Base-by-base conservation (phyloP, 1,140 invertebrate genomes). In the Drosophila sturtevanti region DNA sequence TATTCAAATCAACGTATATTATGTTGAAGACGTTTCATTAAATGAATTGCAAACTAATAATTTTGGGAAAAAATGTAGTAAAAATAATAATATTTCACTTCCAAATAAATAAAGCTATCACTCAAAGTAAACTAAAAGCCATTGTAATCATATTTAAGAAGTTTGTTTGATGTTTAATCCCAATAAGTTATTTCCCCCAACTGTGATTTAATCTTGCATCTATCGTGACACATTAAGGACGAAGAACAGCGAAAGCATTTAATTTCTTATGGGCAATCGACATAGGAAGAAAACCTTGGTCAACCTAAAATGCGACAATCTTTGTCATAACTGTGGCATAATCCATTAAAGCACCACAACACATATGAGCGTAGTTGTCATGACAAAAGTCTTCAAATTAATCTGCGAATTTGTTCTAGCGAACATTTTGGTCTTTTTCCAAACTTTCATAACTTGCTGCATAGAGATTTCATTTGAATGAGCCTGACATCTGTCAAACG, bases 381-480 rank as follows among this genome's bases (percentile, higher is more conserved):
- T 48, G 41, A 48, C 41, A 48, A 48, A 48, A 48, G 10, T 48
- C 41, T 48, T 2, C 41, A 18, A 48, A 48, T 48, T 44, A 44
- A 44, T 44, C 41, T 44, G 16, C 41, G 14, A 44, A 16, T 44
- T 44, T 12, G 11, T n/a, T n/a, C 37, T 31, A 31, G 27, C 27
- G 27, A 31, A 6, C 37, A 38, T 38, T n/a, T 38, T n/a, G 14
- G n/a, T 44, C 27, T 31, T 44, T 44, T 44, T 14, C 7, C 41
- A 44, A 44, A 44, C 41, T 44, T 48, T 21, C 18, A 21, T 48
- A 48, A 48, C 41, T 21, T 48, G 16, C 41, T 16, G 16, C 16
- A 18, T 10, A 48, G 14, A 48, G 41, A 48, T 21, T 48, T 48
- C 16, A 48, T 48, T 48, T 48, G 16, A 48, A 21, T 10, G 16